phyloP scores from a whole-genome alignment of 1,140 invertebrate species.

The Arion vulgaris region DNA sequence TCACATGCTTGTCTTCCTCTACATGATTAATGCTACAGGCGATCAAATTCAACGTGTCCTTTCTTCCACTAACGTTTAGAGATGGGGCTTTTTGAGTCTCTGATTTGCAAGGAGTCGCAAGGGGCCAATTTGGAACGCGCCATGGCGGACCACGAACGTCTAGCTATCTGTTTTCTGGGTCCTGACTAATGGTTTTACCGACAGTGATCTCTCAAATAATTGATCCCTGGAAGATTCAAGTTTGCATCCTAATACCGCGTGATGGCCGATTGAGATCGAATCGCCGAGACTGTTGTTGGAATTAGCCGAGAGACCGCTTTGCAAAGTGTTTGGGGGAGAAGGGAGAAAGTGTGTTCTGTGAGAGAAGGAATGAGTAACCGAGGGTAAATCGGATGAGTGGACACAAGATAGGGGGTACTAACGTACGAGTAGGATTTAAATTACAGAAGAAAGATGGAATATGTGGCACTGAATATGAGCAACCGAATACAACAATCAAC shows the following conservation, averaged over 20 bases:
- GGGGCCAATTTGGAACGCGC: conserved; percentile 23
- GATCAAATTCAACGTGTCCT: conserved; percentile 6
- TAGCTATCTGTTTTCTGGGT: conserved; percentile 11
- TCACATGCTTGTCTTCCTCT: conserved; percentile 3
- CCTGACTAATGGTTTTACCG: conserved; percentile 35
- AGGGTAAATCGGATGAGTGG: neutral
- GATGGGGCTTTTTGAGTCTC: conserved; percentile 17
- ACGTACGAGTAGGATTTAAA: neutral
- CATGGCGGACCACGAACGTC: conserved; percentile 10
- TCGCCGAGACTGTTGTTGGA: conserved; percentile 12
- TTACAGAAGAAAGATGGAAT: neutral
- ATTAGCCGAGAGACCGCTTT: conserved; percentile 18
- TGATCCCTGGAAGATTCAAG: conserved; percentile 39
- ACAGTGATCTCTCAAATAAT: conserved; percentile 32
- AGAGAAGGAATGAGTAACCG: neutral
- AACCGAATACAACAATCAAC: too few species aligned
- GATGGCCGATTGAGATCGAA: conserved; percentile 37
- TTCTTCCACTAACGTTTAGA: conserved; percentile 19
- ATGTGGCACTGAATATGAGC: neutral
- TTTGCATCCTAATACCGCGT: conserved; percentile 35
- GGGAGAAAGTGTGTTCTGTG: neutral
- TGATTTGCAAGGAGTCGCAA: conserved; percentile 37
- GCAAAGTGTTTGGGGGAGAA: neutral
- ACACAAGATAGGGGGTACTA: neutral
- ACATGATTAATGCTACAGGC: conserved; percentile 31